Base-by-base conservation (phyloP, 2,888 invertebrate genomes). In the Philopedon plagiatum region DNA sequence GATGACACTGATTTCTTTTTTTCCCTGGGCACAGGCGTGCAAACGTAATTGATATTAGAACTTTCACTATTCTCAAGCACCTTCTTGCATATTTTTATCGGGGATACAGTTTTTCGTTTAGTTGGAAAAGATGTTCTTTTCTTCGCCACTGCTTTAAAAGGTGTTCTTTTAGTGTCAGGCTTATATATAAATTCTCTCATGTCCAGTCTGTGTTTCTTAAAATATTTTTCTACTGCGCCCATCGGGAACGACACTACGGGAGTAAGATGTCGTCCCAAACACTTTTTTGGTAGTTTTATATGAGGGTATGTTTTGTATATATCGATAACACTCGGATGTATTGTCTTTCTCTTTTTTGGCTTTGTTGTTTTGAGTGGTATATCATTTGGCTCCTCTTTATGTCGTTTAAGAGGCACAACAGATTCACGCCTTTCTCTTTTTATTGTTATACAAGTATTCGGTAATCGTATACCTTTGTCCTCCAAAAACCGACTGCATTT, bases 191-290 rank as follows among this genome's bases (percentile, higher is more conserved):
- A 72, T 39, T 46, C 21, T 8, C 15, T 61, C 72, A 72, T 72
- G 29, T 72, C 58, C 9, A 72, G 46, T 23, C 58, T 72, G 9
- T 49, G 23, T 1, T 5, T 13, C 37, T 19, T 62, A 57, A 72
- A 72, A 62, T 77, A 79, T 32, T 76, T 73, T 63, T 79, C 78
- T 1, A 80, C 77, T 32, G 75, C 76, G 34, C 75, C 75, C 46
- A 75, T 75, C 11, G 75, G 51, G 54, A 80, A 58, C 11, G 74
- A 75, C 1, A 80, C 76, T 8, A 66, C 69, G 8, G 79, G 79
- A 4, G 65, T 49, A 7, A 76, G 54, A 44, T 79, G 65, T 1
- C 64, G 61, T 11, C 73, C 57, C n/a, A 77, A 21, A 29, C 74
- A 75, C 15, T 61, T 34, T n/a, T 69, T 58, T 0, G 80, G 79